A percentile compares a stretch with the other conserved stretches of the same genome.
These are phyloP conservation scores for Himalopsyche tibetana DNA, from an alignment of 2,888 invertebrate species.

Conservation along the genomic window DNA sequence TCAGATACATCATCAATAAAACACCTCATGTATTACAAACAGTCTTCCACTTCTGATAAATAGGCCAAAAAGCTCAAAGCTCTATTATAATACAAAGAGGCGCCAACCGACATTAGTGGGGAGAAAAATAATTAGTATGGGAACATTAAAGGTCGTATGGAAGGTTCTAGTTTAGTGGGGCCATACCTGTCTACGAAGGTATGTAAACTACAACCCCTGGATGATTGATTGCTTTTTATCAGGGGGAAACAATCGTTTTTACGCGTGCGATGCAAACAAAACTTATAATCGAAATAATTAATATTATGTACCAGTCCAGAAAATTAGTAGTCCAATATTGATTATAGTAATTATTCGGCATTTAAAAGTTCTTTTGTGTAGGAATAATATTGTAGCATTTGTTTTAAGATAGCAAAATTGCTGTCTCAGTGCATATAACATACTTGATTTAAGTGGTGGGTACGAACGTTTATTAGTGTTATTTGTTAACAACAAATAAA, in stretches of 20 bases:
- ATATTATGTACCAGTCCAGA: too few species aligned
- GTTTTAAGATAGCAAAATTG: too few species aligned
- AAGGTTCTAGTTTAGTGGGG: conserved; percentile 43
- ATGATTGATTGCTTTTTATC: conserved; percentile 34
- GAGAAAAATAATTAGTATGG: conserved; percentile 40
- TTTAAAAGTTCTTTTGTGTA: too few species aligned
- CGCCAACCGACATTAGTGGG: conserved; percentile 41
- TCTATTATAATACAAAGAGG: conserved; percentile 28
- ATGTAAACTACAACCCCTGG: conserved; percentile 37
- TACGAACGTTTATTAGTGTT: too few species aligned
- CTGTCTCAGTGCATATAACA: too few species aligned
- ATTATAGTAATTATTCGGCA: too few species aligned
- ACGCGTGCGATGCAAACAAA: neutral
- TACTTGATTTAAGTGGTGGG: too few species aligned
- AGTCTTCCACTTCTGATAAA: conserved; percentile 13
- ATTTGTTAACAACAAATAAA: too few species aligned
- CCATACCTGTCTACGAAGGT: conserved; percentile 32
- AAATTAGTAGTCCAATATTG: too few species aligned
- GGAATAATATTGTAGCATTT: too few species aligned
- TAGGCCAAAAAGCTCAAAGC: conserved; percentile 31
- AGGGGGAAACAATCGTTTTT: neutral
- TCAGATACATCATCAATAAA: too few species aligned
- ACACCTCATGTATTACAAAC: neutral
- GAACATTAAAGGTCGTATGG: conserved; percentile 42
- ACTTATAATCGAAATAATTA: too few species aligned